A percentile compares a stretch with the other conserved stretches of the same genome.
phyloP scores from a whole-genome alignment of 2,888 invertebrate genomes.

The Conchocele bisecta region DNA sequence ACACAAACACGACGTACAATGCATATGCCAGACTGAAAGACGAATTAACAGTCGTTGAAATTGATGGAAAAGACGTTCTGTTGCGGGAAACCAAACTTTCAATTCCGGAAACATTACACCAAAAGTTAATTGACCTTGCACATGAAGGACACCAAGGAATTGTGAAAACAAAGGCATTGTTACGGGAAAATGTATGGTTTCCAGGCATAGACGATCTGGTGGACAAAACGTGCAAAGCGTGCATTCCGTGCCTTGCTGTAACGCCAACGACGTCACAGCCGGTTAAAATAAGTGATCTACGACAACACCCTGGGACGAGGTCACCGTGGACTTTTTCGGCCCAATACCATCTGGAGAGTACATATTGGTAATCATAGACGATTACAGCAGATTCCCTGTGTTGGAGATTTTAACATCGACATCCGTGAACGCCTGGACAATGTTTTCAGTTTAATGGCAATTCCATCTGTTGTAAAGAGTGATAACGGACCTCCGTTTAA shows the following conservation, averaged over 20 bases:
- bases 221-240: constrained; percentile 27
- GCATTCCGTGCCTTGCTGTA: constrained; percentile 37
- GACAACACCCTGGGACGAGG: constrained; percentile 28
- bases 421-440: too few relatives aligned
- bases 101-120: constrained; percentile 51
- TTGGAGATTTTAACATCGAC: constrained; percentile 45
- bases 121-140: constrained; percentile 48
- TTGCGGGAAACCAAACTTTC: constrained; percentile 35
- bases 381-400: constrained; percentile 52
- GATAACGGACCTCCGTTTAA: too few relatives aligned
- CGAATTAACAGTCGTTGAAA: too few relatives aligned
- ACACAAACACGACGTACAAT: too few relatives aligned
- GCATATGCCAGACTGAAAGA: too few relatives aligned
- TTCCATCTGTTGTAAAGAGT: too few relatives aligned
- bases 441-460: too few relatives aligned
- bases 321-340: constrained; percentile 48
- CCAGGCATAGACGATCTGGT: constrained; percentile 32
- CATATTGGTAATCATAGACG: constrained; percentile 56
- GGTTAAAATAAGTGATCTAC: constrained; percentile 40
- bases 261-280: constrained; percentile 25
- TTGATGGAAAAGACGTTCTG: too few relatives aligned
- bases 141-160: constrained; percentile 64
- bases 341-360: constrained; percentile 40
- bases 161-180: constrained; percentile 58
- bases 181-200: constrained; percentile 46